Evolutionary conservation across 2,888 invertebrate genomes (phyloP).

Genomic region (Micropterix aruncella): DNA sequence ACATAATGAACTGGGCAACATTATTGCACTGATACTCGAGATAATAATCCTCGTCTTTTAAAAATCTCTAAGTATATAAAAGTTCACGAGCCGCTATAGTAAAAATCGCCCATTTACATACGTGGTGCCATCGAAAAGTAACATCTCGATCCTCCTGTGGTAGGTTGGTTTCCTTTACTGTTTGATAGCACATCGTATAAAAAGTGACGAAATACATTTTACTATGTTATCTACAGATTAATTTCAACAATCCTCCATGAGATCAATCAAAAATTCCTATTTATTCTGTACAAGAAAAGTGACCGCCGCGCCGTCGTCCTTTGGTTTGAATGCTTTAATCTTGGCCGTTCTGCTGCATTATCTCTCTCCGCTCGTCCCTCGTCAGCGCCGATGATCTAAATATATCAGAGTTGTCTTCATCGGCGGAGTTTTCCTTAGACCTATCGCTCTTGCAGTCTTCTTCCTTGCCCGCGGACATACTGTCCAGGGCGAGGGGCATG

Average conservation of each 20-base stretch:
- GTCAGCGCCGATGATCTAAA: constrained; percentile 39
- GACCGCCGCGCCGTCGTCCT: neutral
- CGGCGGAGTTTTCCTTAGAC: constrained; percentile 46
- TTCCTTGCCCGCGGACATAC: constrained; percentile 40
- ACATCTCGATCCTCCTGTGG: too few relatives aligned
- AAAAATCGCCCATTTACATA: too few relatives aligned
- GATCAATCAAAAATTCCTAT: too few relatives aligned
- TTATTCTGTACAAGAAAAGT: too few relatives aligned
- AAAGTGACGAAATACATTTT: too few relatives aligned
- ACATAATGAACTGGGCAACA: neutral
- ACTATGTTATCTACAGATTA: too few relatives aligned
- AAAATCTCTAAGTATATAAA: neutral
- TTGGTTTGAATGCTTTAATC: constrained; percentile 36
- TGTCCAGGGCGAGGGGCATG: constrained; percentile 40
- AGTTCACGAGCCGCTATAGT: neutral
- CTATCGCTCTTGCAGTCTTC: constrained; percentile 52
- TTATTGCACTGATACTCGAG: neutral
- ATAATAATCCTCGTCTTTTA: neutral
- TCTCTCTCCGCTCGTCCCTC: constrained; percentile 46
- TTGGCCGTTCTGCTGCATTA: constrained; percentile 67
- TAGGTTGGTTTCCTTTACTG: too few relatives aligned
- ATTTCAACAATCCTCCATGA: too few relatives aligned
- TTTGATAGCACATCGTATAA: too few relatives aligned
- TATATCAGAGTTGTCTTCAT: constrained; percentile 37
- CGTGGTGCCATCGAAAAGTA: too few relatives aligned